Conservation (phyloP, 2,888 invertebrate genomes). For the Chirona hameri region DNA sequence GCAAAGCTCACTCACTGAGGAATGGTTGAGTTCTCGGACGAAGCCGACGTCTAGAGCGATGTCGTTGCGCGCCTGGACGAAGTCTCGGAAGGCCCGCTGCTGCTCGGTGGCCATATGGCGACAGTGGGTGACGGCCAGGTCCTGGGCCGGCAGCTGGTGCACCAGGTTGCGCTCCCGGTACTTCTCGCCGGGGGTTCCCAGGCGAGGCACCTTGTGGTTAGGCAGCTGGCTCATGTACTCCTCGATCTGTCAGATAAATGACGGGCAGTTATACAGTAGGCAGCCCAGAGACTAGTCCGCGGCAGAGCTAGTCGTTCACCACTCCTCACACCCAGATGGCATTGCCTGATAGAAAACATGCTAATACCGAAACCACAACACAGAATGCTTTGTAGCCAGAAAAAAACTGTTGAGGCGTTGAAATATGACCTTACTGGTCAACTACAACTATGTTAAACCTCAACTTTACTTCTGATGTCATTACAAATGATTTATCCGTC, state of each 20-base stretch:
- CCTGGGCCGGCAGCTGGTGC: conserved; percentile 89
- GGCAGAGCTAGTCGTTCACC: neutral
- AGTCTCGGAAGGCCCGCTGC: conserved; percentile 83
- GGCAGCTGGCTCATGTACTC: conserved; percentile 88
- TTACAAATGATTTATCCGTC: too few relatives aligned
- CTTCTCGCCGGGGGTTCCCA: conserved; percentile 74
- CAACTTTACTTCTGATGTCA: too few relatives aligned
- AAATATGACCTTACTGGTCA: too few relatives aligned
- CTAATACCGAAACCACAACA: too few relatives aligned
- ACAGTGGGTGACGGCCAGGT: conserved; percentile 84
- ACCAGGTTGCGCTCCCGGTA: conserved; percentile 77
- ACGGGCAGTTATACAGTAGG: neutral
- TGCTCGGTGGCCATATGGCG: conserved; percentile 72
- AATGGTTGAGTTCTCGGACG: conserved; percentile 47
- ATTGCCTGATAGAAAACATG: too few relatives aligned
- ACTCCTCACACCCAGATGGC: neutral
- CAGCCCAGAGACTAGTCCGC: neutral
- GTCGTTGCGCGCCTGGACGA: conserved; percentile 89
- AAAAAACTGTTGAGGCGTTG: too few relatives aligned
- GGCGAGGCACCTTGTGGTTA: conserved; percentile 69
- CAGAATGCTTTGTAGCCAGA: too few relatives aligned
- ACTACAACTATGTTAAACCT: too few relatives aligned
- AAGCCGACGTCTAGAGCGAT: conserved; percentile 89
- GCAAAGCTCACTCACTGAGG: conserved; percentile 37
- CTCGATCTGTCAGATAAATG: conserved; percentile 63